Percentiles rank a stretch among this genome's conserved stretches.
Evolutionary conservation across 64 coral and sea anemone species (phyloP).

Genomic region (Pocillopora damicornis): DNA sequence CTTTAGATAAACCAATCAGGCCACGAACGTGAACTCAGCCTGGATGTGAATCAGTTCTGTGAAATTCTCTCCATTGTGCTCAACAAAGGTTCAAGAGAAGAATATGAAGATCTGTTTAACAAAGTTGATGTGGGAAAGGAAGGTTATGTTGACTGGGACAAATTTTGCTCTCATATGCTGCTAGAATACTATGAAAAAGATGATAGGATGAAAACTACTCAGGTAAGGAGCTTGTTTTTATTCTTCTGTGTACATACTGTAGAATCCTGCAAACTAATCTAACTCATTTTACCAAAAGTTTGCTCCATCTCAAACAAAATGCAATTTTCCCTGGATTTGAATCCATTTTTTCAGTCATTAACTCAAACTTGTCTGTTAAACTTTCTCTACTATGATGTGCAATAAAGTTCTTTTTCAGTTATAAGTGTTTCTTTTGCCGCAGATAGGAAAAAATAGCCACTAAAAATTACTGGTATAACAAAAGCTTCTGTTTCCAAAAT

Average conservation of each 20-base stretch:
- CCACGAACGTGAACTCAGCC: constrained; percentile 76
- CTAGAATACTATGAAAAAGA: constrained; percentile 99
- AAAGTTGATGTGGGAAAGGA: constrained; percentile 92
- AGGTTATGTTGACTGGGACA: constrained; percentile 99
- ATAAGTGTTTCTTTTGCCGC: neutral
- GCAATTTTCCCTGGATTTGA: too few species aligned
- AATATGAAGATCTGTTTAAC: constrained; percentile 91
- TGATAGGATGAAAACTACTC: constrained; percentile 98
- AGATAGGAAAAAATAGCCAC: too few species aligned
- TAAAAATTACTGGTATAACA: too few species aligned
- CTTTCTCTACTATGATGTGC: too few species aligned
- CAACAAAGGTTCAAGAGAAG: constrained; percentile 80
- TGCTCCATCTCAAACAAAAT: too few species aligned
- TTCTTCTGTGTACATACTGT: neutral
- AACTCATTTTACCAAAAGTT: too few species aligned
- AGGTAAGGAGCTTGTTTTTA: constrained; percentile 31
- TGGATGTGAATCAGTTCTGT: constrained; percentile 93
- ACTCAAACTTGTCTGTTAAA: too few species aligned
- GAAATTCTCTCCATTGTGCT: constrained; percentile 90
- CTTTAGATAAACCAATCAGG: constrained; percentile 84
- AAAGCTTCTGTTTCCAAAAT: neutral
- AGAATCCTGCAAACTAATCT: neutral
- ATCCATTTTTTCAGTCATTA: neutral
- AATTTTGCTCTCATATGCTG: constrained; percentile 95
- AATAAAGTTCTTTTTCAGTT: too few species aligned